Percentiles rank a stretch among this genome's conserved stretches.
These are phyloP conservation scores for Myripristis murdjan DNA, from an alignment of 2,797 vertebrate genomes.

Conservation along the genomic window DNA sequence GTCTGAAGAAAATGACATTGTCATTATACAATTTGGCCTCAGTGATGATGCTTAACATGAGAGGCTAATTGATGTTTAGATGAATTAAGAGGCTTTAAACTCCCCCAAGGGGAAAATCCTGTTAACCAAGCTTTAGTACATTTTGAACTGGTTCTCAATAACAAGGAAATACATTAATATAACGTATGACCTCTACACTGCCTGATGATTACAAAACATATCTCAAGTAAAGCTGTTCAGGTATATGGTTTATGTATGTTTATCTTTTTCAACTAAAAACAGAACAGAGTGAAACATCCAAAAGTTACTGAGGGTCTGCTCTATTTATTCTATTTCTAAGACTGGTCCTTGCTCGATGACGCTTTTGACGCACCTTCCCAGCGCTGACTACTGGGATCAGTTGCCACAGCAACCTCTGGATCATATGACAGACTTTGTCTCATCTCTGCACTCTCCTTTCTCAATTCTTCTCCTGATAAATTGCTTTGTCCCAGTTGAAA, in stretches of 20 bases:
- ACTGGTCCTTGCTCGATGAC: conserved; percentile 19
- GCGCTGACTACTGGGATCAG: conserved; percentile 61
- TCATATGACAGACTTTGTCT: conserved; percentile 74
- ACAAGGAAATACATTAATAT: no score
- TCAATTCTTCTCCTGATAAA: conserved; percentile 26
- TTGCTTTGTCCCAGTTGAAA: conserved; percentile 9
- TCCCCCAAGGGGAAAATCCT: background rate
- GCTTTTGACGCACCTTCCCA: conserved; percentile 61
- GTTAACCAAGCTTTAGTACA: background rate
- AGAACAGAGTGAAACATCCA: background rate
- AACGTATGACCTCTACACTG: background rate
- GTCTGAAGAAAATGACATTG: background rate
- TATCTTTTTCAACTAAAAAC: conserved; percentile 7
- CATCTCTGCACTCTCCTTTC: conserved; percentile 28
- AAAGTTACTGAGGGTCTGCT: conserved; percentile 1
- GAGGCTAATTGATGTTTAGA: background rate
- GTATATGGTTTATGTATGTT: background rate
- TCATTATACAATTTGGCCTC: background rate
- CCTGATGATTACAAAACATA: background rate
- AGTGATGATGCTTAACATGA: conserved; percentile 7
- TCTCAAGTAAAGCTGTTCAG: background rate
- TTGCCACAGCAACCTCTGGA: conserved; percentile 78
- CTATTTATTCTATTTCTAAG: conserved; percentile 11
- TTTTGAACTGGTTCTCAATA: background rate
- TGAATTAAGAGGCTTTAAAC: conserved; percentile 1